phyloP scores from a whole-genome alignment of 2,113 vertebrate species.

The Dolichallabes microphthalmus region DNA sequence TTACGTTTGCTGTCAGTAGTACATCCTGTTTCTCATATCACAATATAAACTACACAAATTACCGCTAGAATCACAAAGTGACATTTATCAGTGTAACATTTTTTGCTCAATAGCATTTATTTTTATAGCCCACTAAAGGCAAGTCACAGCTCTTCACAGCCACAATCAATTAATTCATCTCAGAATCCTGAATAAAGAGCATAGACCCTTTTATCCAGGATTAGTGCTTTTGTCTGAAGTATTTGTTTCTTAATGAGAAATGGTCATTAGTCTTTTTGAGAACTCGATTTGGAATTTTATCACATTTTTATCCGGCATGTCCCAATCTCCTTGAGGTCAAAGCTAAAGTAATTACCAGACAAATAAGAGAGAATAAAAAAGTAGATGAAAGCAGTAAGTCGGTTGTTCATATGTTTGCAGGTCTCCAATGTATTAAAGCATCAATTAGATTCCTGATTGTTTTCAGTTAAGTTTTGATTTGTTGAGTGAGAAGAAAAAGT shows the following conservation, averaged over 20 bases:
- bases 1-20: neutral
- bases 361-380: neutral
- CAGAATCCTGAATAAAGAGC: slow-evolving; percentile 23
- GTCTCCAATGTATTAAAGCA: neutral
- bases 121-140: neutral
- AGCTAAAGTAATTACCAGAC: slow-evolving; percentile 29
- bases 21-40: neutral
- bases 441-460: slow-evolving; percentile 9
- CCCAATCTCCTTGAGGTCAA: slow-evolving; percentile 31
- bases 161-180: slow-evolving; percentile 43
- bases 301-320: slow-evolving; percentile 40
- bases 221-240: slow-evolving; percentile 59
- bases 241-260: slow-evolving; percentile 58
- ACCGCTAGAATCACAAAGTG: neutral
- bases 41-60: slow-evolving; percentile 1
- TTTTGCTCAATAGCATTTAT: neutral
- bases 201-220: slow-evolving; percentile 51
- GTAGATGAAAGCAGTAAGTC: neutral
- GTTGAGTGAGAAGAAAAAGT: neutral
- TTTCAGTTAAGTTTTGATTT: slow-evolving; percentile 6
- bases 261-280: slow-evolving; percentile 50
- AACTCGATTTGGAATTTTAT: slow-evolving; percentile 46
- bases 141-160: slow-evolving; percentile 4
- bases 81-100: slow-evolving; percentile 1
- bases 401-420: neutral